Evolutionary conservation across 2,888 invertebrate species (phyloP).

Genomic region (Mantis religiosa): DNA sequence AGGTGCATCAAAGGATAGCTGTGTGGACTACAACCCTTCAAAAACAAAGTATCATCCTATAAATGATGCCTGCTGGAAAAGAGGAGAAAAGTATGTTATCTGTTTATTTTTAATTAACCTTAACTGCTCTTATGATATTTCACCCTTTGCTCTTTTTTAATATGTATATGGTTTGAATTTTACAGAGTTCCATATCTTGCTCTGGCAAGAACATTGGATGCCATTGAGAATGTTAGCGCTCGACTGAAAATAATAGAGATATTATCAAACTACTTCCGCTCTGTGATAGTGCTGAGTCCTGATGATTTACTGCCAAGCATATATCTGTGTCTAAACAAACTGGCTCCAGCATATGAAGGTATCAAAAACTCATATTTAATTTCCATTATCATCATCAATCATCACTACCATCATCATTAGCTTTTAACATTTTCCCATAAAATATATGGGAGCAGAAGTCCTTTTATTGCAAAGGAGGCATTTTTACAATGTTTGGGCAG

Average conservation of each 20-base stretch:
- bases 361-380: slow-evolving; percentile 31
- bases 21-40: slow-evolving; percentile 57
- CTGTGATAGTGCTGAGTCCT: slow-evolving; percentile 82
- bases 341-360: slow-evolving; percentile 95
- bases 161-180: slow-evolving; percentile 26
- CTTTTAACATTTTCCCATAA: too few species aligned
- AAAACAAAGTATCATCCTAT: slow-evolving; percentile 76
- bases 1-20: not conserved
- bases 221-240: slow-evolving; percentile 79
- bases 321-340: slow-evolving; percentile 91
- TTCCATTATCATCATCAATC: not conserved
- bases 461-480: not conserved
- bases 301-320: slow-evolving; percentile 86
- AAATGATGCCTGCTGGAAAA: slow-evolving; percentile 75
- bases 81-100: slow-evolving; percentile 59
- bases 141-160: not conserved
- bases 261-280: slow-evolving; percentile 85
- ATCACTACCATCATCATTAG: too few species aligned
- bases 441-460: too few species aligned
- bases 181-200: slow-evolving; percentile 88
- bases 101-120: not conserved
- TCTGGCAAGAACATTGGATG: slow-evolving; percentile 81
- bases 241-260: slow-evolving; percentile 89
- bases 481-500: too few species aligned
- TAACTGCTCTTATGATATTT: too few species aligned